Percentiles rank a stretch among this genome's conserved stretches.
phyloP scores from a whole-genome alignment of 53 echinoderm and acorn worm genomes.

The Holothuria leucospilota region DNA sequence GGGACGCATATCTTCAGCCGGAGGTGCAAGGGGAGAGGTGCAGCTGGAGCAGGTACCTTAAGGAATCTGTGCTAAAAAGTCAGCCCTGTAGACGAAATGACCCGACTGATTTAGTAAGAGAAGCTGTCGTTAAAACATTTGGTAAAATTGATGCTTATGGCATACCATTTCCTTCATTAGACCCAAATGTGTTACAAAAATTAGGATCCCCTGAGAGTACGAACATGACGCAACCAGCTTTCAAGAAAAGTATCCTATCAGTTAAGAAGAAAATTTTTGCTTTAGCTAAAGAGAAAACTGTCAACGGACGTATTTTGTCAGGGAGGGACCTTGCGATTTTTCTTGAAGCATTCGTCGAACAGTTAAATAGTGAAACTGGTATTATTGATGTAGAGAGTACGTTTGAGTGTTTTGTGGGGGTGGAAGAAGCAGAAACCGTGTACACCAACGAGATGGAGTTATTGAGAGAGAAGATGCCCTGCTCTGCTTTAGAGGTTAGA shows the following conservation, averaged over 20 bases:
- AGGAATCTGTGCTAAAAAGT: neutral
- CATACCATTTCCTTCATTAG: constrained; percentile 18
- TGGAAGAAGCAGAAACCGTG: neutral
- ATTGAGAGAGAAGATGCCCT: constrained; percentile 2
- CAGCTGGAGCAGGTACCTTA: neutral
- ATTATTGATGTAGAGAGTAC: constrained; percentile 22
- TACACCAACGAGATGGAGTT: constrained; percentile 10
- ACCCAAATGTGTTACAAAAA: neutral
- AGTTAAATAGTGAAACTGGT: neutral
- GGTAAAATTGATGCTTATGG: constrained; percentile 32
- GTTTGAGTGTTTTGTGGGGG: neutral
- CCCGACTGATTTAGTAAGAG: neutral
- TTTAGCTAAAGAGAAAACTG: constrained; percentile 4
- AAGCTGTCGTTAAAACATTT: constrained; percentile 15
- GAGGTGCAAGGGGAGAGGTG: neutral
- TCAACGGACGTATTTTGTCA: neutral
- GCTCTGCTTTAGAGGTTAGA: neutral
- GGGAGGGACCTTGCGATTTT: neutral
- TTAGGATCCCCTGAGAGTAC: neutral
- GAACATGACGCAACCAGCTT: neutral
- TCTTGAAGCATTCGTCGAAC: neutral
- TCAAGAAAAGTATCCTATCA: neutral
- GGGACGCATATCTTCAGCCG: constrained; percentile 6
- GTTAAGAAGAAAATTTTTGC: constrained; percentile 6
- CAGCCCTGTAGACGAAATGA: neutral